Evolutionary conservation across 2,113 vertebrate species (phyloP).

Genomic region (Symphodus melops): DNA sequence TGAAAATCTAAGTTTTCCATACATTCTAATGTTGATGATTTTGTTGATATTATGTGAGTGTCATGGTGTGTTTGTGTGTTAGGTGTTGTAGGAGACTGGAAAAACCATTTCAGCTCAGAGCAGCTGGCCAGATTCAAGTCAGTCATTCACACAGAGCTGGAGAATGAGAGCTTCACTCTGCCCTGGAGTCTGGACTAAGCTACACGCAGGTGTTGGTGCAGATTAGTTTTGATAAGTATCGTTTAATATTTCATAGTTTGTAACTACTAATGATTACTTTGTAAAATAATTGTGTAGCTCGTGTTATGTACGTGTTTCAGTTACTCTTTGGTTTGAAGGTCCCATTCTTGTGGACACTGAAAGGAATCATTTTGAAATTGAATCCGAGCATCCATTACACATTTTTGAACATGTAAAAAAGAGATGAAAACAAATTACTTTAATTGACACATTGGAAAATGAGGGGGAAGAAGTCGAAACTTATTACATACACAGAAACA

Average conservation of each 20-base stretch:
- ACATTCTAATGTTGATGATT: too few species aligned
- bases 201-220: not conserved
- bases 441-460: too few species aligned
- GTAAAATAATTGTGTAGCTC: not conserved
- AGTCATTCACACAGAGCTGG: slow-evolving; percentile 78
- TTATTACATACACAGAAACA: too few species aligned
- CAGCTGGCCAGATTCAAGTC: slow-evolving; percentile 77
- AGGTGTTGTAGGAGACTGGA: slow-evolving; percentile 87
- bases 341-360: too few species aligned
- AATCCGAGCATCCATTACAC: too few species aligned
- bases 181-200: slow-evolving; percentile 70
- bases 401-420: too few species aligned
- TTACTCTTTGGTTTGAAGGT: too few species aligned
- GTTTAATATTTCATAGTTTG: not conserved
- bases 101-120: slow-evolving; percentile 82
- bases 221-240: not conserved
- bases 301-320: too few species aligned
- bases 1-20: too few species aligned
- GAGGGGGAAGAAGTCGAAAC: too few species aligned
- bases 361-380: too few species aligned
- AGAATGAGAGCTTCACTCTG: slow-evolving; percentile 69
- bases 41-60: not conserved
- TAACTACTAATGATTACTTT: not conserved
- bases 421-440: too few species aligned
- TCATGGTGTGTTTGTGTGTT: slow-evolving; percentile 6